phyloP scores from a whole-genome alignment of 2,113 vertebrate species.

The human (Homo sapiens) region DNA sequence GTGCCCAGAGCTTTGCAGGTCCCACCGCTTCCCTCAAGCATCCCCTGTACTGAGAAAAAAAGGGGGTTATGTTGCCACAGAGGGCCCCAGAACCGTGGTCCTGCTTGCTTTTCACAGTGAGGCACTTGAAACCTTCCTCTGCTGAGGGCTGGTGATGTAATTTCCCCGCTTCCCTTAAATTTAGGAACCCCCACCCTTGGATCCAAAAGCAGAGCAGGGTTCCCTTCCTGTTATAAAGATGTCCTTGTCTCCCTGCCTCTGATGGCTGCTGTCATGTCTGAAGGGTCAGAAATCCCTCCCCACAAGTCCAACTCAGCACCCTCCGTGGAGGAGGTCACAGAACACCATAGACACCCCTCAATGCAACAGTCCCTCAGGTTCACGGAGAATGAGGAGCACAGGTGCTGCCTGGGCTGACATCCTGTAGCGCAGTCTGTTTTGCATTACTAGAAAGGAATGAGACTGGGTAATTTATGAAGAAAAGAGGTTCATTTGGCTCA shows the following conservation, averaged over 20 bases:
- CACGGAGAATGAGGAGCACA: neutral
- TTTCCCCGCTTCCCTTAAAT: neutral
- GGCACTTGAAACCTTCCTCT: neutral
- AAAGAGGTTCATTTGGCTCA: too few relatives aligned
- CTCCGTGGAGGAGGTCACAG: fast-evolving
- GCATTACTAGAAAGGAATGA: too few relatives aligned
- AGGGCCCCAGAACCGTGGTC: neutral
- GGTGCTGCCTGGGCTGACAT: fast-evolving
- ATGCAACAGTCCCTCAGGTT: fast-evolving
- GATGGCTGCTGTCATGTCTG: neutral
- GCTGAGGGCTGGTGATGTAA: fast-evolving
- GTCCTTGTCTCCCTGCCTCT: neutral
- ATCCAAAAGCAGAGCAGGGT: neutral
- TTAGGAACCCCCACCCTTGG: neutral
- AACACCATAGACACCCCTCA: neutral
- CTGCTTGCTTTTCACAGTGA: neutral
- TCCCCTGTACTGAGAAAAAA: too few relatives aligned
- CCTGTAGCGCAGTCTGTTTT: too few relatives aligned
- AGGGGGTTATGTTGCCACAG: fast-evolving
- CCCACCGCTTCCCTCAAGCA: neutral
- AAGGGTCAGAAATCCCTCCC: neutral
- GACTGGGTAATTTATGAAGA: too few relatives aligned
- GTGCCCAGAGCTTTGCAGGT: neutral
- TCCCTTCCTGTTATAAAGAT: neutral
- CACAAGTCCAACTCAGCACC: neutral